Evolutionary conservation across 2,888 invertebrate species (phyloP).

Genomic region (Sceliomorpha sp.): DNA sequence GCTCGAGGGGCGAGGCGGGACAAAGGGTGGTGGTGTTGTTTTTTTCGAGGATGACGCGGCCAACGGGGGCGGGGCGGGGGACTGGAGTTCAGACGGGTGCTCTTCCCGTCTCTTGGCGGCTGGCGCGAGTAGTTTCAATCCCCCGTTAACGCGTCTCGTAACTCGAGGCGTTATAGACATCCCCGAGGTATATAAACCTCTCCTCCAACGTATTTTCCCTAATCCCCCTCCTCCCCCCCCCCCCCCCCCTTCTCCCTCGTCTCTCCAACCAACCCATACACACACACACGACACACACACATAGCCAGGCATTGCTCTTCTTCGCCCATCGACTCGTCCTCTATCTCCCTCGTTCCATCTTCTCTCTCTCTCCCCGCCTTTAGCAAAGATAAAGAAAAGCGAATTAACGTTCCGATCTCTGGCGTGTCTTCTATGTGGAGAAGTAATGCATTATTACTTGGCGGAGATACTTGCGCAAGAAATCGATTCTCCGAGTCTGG

Average conservation of each 20-base stretch:
- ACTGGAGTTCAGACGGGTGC: too few relatives aligned
- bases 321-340: too few relatives aligned
- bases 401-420: constrained; percentile 47
- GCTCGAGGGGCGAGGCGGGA: too few relatives aligned
- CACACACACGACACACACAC: too few relatives aligned
- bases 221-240: constrained; percentile 34
- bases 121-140: constrained; percentile 76
- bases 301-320: too few relatives aligned
- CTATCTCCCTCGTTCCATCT: too few relatives aligned
- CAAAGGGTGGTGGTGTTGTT: too few relatives aligned
- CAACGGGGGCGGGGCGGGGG: too few relatives aligned
- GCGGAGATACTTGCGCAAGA: constrained; percentile 38
- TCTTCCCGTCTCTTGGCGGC: constrained; percentile 69
- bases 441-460: constrained; percentile 41
- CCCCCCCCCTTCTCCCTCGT: too few relatives aligned
- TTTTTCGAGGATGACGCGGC: too few relatives aligned
- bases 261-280: too few relatives aligned
- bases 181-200: constrained; percentile 80
- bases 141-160: constrained; percentile 81
- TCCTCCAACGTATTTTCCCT: constrained; percentile 79
- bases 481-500: constrained; percentile 45
- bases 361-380: constrained; percentile 16
- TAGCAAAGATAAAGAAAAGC: constrained; percentile 41
- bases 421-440: constrained; percentile 36
- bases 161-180: constrained; percentile 80